phyloP scores from a whole-genome alignment of 1,140 invertebrate species.

The Monomorium pharaonis region DNA sequence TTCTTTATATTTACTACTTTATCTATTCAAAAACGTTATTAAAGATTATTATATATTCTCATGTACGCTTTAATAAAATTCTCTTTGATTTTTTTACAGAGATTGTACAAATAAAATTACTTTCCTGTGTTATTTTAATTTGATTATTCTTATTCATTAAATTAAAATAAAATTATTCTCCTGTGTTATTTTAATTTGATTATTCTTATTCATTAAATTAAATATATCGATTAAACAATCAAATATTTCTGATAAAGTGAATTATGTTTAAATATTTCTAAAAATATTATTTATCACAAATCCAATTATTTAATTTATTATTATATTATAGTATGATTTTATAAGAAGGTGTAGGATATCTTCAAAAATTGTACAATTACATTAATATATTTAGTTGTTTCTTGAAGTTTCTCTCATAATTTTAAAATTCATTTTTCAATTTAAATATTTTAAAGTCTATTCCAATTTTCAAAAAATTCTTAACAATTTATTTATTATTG shows the following conservation, averaged over 20 bases:
- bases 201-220: neutral
- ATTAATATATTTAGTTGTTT: constrained; percentile 5
- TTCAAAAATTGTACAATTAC: constrained; percentile 7
- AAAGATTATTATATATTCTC: neutral
- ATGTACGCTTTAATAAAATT: constrained; percentile 21
- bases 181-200: neutral
- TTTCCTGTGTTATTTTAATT: neutral
- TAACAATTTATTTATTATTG: neutral
- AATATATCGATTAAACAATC: neutral
- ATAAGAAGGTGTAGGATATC: neutral
- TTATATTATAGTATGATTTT: constrained; percentile 9
- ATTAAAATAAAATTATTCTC: too few relatives aligned
- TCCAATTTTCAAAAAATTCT: constrained; percentile 3
- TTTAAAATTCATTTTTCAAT: neutral
- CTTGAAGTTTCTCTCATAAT: neutral
- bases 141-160: constrained; percentile 2
- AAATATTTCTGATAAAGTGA: neutral
- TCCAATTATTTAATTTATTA: neutral
- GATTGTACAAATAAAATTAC: neutral
- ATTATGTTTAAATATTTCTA: neutral
- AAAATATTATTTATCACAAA: too few relatives aligned
- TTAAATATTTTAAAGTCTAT: neutral
- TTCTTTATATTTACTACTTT: neutral
- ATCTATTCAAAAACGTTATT: constrained; percentile 1
- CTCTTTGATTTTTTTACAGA: neutral